phyloP scores from a whole-genome alignment of 2,888 invertebrate genomes.

The Calameuta pallipes region DNA sequence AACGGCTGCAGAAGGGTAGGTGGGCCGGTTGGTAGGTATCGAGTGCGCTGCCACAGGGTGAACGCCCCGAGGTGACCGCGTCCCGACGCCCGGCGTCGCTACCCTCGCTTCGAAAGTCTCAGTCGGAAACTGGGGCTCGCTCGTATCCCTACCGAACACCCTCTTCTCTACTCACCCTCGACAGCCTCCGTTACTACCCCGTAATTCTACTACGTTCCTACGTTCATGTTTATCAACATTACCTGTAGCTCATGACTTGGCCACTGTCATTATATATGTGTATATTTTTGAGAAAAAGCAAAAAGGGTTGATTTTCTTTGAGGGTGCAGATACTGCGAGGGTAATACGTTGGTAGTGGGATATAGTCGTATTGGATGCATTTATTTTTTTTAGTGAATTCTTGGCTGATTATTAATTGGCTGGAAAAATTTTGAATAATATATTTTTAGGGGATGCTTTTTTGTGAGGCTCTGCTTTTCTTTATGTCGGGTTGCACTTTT shows the following conservation, averaged over 20 bases:
- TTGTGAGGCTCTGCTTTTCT: no score
- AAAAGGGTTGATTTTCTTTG: background rate
- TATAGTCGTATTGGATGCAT: no score
- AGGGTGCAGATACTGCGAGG: background rate
- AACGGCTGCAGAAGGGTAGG: conserved; percentile 21
- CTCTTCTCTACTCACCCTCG: background rate
- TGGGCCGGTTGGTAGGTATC: conserved; percentile 34
- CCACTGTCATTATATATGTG: background rate
- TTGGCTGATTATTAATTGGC: no score
- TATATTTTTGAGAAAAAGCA: background rate
- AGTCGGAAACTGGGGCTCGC: conserved; percentile 44
- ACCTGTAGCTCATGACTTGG: background rate
- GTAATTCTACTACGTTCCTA: conserved; percentile 11
- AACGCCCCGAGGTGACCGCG: conserved; percentile 55
- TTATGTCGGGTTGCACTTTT: no score
- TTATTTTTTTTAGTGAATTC: no score
- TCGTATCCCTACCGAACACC: conserved; percentile 17
- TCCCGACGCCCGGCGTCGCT: conserved; percentile 41
- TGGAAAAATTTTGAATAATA: no score
- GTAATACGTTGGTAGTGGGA: no score
- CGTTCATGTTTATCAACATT: conserved; percentile 11
- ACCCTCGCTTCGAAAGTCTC: conserved; percentile 26
- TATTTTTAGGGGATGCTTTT: no score
- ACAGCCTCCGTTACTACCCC: background rate
- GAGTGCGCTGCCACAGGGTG: conserved; percentile 52